Base-by-base conservation (phyloP, 2,797 vertebrate genomes). In the Geotrypetes seraphini region DNA sequence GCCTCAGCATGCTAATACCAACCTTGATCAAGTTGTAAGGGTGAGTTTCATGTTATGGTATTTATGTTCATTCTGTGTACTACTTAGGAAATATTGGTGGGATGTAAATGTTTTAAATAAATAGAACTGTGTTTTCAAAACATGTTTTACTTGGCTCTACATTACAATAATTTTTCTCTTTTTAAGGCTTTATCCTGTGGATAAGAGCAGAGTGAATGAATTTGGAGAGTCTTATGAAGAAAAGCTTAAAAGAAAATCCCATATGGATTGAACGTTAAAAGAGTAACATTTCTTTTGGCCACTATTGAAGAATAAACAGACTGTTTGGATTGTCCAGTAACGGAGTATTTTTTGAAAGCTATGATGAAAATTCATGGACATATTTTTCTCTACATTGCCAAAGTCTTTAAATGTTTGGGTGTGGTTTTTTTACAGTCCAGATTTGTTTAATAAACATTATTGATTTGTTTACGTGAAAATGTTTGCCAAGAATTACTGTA, bases 151-250 rank as follows among this genome's bases (percentile, higher is more conserved):
- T n/a, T n/a, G n/a, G n/a, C n/a, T n/a, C n/a, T n/a, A n/a, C n/a
- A n/a, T n/a, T n/a, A n/a, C n/a, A n/a, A n/a, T n/a, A n/a, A n/a
- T 19, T 41, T 27, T 22, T 36, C 30, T 39, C 8, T 7, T 37
- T 12, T 13, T 16, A 32, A 99, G 96, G 82, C 70, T 81, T 64
- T 97, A 85, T 47, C 75, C 81, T 33, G 57, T 81, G 54, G 96
- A 99, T 79, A 92, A 83, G 68, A 76, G 74, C 70, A 87, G 86
- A 70, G 80, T 83, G 53, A 85, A 88, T 21, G 90, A 97, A 25
- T 83, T 78, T 2, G 84, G 87, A 34, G 73, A 78, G 64, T 96
- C 86, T 6, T 88, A 90, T 0, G 80, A 81, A 72, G 90, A 88
- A 66, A 89, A 87, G 51, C 39, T 79, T 7, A 84, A 79, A 65